phyloP scores from a whole-genome alignment of 2,113 vertebrate species.

The Chloropsis hardwickii region DNA sequence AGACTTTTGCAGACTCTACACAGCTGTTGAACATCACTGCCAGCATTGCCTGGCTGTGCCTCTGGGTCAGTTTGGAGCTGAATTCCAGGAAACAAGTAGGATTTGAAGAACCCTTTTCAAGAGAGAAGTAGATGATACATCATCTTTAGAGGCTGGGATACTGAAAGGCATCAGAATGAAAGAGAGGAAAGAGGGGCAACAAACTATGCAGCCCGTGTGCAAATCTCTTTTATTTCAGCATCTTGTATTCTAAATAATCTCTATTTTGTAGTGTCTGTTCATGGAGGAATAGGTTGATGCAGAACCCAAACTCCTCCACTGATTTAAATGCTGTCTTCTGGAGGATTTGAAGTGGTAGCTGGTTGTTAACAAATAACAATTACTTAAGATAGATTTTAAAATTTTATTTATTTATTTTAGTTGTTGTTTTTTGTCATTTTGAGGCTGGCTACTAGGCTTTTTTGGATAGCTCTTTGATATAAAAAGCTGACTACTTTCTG shows the following conservation, averaged over 20 bases:
- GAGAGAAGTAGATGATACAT: not conserved
- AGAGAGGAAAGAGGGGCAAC: not conserved
- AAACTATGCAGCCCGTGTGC: not conserved
- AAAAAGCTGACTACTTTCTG: not conserved
- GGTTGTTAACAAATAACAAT: not conserved
- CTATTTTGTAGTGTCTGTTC: not conserved
- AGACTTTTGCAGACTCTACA: not conserved
- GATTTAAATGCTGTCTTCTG: not conserved
- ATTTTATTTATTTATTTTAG: not conserved
- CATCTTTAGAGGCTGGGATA: not conserved
- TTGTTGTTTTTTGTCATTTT: not conserved
- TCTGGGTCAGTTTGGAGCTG: not conserved
- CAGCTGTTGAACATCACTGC: not conserved
- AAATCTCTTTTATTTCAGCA: not conserved
- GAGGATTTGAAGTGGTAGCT: not conserved
- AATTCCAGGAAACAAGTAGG: not conserved
- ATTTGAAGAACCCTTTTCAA: not conserved
- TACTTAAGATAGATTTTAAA: not conserved
- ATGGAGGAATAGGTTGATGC: not conserved
- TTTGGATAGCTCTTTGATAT: not conserved
- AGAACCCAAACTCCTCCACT: not conserved
- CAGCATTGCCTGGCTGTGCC: not conserved
- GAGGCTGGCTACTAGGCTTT: not conserved
- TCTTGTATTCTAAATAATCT: not conserved
- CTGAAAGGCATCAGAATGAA: not conserved